These are phyloP conservation scores for Phyto melanocephala DNA, from an alignment of 2,888 invertebrate species.

Conservation along the genomic window DNA sequence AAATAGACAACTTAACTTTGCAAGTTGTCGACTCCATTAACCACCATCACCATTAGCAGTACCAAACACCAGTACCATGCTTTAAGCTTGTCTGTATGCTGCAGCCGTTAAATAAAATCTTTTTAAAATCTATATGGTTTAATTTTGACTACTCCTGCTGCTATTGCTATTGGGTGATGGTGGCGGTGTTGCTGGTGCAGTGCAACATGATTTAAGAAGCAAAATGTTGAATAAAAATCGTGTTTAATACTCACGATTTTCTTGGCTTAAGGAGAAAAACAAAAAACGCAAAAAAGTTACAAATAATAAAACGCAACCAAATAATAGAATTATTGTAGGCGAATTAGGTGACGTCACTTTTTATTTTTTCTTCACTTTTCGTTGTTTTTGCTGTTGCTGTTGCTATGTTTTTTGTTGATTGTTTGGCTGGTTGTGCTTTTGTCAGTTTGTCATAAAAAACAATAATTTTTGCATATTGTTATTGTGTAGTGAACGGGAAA, in stretches of 20 bases:
- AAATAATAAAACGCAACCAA: slow-evolving; percentile 30
- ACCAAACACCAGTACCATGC: background rate
- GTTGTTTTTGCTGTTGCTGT: slow-evolving; percentile 26
- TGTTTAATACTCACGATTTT: slow-evolving; percentile 62
- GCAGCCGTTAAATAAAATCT: slow-evolving; percentile 25
- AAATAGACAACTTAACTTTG: slow-evolving; percentile 63
- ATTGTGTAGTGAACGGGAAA: slow-evolving; percentile 64
- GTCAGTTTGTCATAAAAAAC: slow-evolving; percentile 64
- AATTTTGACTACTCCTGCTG: slow-evolving; percentile 50
- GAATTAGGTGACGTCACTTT: slow-evolving; percentile 63
- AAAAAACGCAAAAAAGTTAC: background rate
- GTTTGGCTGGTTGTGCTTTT: slow-evolving; percentile 27
- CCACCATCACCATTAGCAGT: slow-evolving; percentile 5
- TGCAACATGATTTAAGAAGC: slow-evolving; percentile 65
- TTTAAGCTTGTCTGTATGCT: background rate
- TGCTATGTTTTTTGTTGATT: slow-evolving; percentile 8
- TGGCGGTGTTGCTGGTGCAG: slow-evolving; percentile 57
- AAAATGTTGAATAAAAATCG: slow-evolving; percentile 61
- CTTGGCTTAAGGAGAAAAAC: slow-evolving; percentile 20
- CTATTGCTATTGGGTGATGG: slow-evolving; percentile 22
- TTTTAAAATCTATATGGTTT: slow-evolving; percentile 54
- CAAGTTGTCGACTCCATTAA: slow-evolving; percentile 48
- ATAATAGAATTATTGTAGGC: slow-evolving; percentile 64
- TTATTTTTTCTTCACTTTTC: slow-evolving; percentile 10
- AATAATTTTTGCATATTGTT: slow-evolving; percentile 66